Base-by-base conservation (phyloP, 2,797 vertebrate genomes). In the Phaenicophaeus curvirostris region DNA sequence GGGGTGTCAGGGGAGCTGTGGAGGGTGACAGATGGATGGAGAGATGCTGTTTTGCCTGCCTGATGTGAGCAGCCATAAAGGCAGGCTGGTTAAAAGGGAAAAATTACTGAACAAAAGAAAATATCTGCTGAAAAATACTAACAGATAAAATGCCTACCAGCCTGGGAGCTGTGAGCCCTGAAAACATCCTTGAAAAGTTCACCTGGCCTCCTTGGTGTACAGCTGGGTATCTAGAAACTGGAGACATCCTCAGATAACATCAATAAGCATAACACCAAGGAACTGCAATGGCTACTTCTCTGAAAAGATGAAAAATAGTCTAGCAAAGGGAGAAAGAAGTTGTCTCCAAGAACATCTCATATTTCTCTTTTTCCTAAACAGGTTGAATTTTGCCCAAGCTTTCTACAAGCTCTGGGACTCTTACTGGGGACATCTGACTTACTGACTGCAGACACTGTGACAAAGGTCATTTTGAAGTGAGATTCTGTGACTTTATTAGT, bases 1-100 rank as follows among this genome's bases (percentile, higher is more conserved):
- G 15, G 48, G 41, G 20, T 58, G 50, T 61, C 3, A 1, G 10
- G 51, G 31, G 2, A 3, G 35, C 44, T 1, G 0, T 3, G 2
- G 51, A 63, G 39, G 28, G 7, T 71, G 42, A 71, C 20, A 66
- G 2, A 3, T 10, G 23, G n/a, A 39, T 39, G 39, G 39, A 44
- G 14, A 13, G 31, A 72, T 77, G 54, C 15, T 61, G 3, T 42
- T 88, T 46, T 46, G 30, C 20, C 57, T 82, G 25, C 61, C 54
- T 42, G 31, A 33, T 53, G 27, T 54, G 31, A 85, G 37, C 42
- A 72, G 37, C 23, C 59, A 57, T 53, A 76, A 67, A 62, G 50
- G 48, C 2, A 4, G 28, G 16, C 33, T 51, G 24, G 23, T 51
- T 72, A 44, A 81, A 87, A 21, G 5, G 7, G 19, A 28, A 27